Evolutionary conservation across 1,140 invertebrate genomes (phyloP), one percentile per base, ranked within the genome.

Genomic region (Sycophila sp.): DNA sequence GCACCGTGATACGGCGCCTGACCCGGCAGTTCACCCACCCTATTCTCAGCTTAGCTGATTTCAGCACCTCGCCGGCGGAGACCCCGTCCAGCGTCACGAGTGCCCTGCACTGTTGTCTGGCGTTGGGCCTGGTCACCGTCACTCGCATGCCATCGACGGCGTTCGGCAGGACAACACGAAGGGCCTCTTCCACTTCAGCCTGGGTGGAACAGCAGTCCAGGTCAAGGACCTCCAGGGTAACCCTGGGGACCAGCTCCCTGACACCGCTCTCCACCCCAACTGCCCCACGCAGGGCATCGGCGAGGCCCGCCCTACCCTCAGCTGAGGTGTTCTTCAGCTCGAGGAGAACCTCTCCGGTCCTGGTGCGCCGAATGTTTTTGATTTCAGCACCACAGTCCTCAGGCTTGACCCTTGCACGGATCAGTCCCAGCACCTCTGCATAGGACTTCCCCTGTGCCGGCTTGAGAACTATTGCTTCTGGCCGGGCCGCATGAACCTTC

Each of bases 11-110:
- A 28, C 64, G 66, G 15, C 32, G 32, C 10, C 73, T 22, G 2
- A 77, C 51, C 4, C 67, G 11, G 55, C 75, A 70, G 17, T 56
- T 13, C 0, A 77, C 51, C 75, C 69, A 75, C 1, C 75, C 73
- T 15, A 75, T 30, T 32, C 64, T 74, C 1, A 76, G 10, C 1
- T 19, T 19, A 2, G n/a, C 28, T 2, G n/a, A 24, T n/a, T 65
- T 24, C 6, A 56, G 17, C 2, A 71, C 26, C 6, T 34, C 10
- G 28, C 13, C 36, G 4, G 62, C 62, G 13, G 13, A 40, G 4
- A 10, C 7, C 10, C n/a, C 60, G 1, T 45, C 38, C 62, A 71
- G 15, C 0, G 53, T 51, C 1, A 71, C 49, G 26, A 71, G 8
- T 1, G 59, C 59, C 6, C 40, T 56, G 26, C 34, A 40, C n/a